phyloP scores from a whole-genome alignment of 2,113 vertebrate genomes.

The Sapajus apella region DNA sequence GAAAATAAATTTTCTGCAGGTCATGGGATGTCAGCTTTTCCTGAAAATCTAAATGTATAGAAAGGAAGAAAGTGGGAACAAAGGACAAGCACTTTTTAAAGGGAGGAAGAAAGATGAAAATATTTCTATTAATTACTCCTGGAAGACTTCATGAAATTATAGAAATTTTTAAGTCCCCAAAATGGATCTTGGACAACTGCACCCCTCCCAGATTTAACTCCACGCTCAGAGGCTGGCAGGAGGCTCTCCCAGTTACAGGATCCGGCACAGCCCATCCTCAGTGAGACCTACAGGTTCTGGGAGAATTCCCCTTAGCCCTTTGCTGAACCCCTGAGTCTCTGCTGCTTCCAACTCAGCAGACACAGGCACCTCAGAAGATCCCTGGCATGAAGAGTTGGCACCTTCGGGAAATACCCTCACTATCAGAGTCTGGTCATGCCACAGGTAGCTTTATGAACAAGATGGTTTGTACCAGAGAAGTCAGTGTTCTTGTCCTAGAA shows the following conservation, averaged over 20 bases:
- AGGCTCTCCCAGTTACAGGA: neutral
- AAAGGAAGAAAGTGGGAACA: neutral
- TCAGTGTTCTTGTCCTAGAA: neutral
- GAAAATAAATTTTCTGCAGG: neutral
- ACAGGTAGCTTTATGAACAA: neutral
- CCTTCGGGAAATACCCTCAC: neutral
- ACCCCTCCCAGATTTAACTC: neutral
- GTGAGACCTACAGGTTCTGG: neutral
- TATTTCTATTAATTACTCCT: neutral
- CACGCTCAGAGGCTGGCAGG: neutral
- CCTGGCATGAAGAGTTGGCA: neutral
- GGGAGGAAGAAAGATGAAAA: neutral
- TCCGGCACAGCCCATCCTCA: no score
- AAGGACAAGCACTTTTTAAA: neutral
- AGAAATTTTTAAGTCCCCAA: neutral
- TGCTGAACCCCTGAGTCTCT: neutral
- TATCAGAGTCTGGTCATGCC: neutral
- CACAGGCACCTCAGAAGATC: neutral
- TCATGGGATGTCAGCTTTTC: neutral
- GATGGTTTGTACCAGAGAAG: neutral
- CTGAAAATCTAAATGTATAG: neutral
- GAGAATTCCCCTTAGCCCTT: neutral
- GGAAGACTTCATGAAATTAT: neutral
- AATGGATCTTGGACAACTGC: no score
- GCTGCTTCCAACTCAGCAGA: neutral